Evolutionary conservation across 1,140 invertebrate species (phyloP), one percentile per base, ranked within the genome.

Genomic region (Heliconius eleuchia): DNA sequence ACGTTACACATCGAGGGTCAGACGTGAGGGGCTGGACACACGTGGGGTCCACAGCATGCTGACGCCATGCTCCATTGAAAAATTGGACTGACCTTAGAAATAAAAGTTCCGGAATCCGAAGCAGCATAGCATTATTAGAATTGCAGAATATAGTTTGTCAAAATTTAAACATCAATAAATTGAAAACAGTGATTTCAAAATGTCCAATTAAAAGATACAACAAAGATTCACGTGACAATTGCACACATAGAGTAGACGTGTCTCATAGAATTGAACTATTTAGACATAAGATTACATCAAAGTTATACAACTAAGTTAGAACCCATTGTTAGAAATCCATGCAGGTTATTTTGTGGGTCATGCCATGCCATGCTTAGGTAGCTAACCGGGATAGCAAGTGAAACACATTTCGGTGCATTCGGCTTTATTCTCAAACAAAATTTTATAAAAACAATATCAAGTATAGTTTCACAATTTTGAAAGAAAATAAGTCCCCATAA

Each of bases 341-440:
- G 91, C 91, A 87, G 82, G 86, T 91, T 88, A 92, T 80, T 84
- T 83, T 77, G 81, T 77, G 83, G 89, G 81, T 80, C 90, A 93
- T 92, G 90, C 90, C 91, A 94, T 94, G 91, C 92, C 88, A 91
- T 93, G 92, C 91, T 80, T 66, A 87, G 86, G 89, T 90, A 86
- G 84, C 86, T 78, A 73, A 83, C 87, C 75, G 83, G 91, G 89
- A 86, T 84, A 86, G 89, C 89, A 86, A 94, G 92, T 94, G 91
- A 94, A 94, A 94, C 91, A 93, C 92, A 93, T 87, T 93, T 94
- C 87, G 85, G 92, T 94, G 92, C 92, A 85, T 86, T 90, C 87
- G 88, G 86, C 88, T 94, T 94, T 94, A 94, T 94, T 94, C 83
- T 89, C 86, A 89, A 91, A 89, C 84, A 91, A 91, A 87, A 84